Evolutionary conservation across 2,888 invertebrate species (phyloP).

Genomic region (Alviniconcha strummeri): DNA sequence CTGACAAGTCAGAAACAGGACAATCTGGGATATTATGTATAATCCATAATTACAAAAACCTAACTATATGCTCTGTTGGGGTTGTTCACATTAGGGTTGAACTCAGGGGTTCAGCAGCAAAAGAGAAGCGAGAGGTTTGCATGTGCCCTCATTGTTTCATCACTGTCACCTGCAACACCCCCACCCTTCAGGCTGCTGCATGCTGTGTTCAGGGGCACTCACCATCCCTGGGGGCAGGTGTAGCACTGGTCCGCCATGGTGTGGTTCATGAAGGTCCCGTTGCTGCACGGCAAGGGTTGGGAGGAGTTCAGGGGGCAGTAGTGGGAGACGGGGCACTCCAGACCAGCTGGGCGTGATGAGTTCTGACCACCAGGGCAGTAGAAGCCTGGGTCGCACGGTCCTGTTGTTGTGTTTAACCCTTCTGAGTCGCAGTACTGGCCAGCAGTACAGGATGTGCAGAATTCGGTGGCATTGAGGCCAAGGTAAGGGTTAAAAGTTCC

Average conservation of each 20-base stretch:
- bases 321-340: constrained; percentile 60
- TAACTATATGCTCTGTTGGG: too few relatives aligned
- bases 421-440: constrained; percentile 62
- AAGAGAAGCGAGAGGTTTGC: too few relatives aligned
- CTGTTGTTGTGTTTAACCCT: constrained; percentile 60
- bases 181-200: too few relatives aligned
- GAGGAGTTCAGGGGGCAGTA: constrained; percentile 61
- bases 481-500: constrained; percentile 68
- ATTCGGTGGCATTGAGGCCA: constrained; percentile 56
- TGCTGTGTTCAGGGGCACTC: constrained; percentile 32
- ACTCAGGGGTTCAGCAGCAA: too few relatives aligned
- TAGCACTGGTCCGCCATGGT: constrained; percentile 62
- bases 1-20: too few relatives aligned
- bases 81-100: too few relatives aligned
- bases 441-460: constrained; percentile 64
- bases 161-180: too few relatives aligned
- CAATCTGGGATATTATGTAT: too few relatives aligned
- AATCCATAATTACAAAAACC: too few relatives aligned
- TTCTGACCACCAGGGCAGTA: constrained; percentile 68
- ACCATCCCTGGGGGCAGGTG: constrained; percentile 68
- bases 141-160: too few relatives aligned
- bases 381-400: constrained; percentile 65
- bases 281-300: constrained; percentile 65
- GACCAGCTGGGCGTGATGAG: constrained; percentile 54
- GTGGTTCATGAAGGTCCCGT: constrained; percentile 68